Conservation (phyloP, 2,797 vertebrate species). For the Phaenicophaeus curvirostris region DNA sequence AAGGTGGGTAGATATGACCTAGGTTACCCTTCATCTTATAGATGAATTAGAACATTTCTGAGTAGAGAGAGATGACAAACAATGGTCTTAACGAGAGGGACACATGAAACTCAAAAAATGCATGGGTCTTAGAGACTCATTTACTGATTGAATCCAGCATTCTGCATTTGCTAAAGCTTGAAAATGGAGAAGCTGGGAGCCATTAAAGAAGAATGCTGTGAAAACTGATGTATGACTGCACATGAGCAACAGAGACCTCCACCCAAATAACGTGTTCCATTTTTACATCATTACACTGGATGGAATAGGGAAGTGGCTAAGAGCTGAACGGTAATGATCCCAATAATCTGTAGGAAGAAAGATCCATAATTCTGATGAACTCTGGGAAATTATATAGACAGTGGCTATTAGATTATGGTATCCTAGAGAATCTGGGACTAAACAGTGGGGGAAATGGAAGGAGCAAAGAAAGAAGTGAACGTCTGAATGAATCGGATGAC, state of each 20-base stretch:
- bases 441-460: not conserved
- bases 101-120: not conserved
- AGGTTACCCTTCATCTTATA: not conserved
- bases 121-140: not conserved
- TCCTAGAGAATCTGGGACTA: not conserved
- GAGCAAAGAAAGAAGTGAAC: not conserved
- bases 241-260: not conserved
- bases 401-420: not conserved
- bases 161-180: not conserved
- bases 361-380: not conserved
- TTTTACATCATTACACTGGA: not conserved
- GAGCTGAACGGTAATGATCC: not conserved
- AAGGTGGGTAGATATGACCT: not conserved
- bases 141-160: not conserved
- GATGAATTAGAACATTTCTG: not conserved
- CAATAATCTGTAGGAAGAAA: not conserved
- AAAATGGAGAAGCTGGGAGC: slow-evolving; percentile 17
- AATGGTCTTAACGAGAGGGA: not conserved
- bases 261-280: slow-evolving; percentile 6
- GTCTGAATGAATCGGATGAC: not conserved
- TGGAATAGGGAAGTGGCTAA: not conserved
- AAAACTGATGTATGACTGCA: slow-evolving; percentile 23
- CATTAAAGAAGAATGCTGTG: slow-evolving; percentile 25
- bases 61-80: not conserved
- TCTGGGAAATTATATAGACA: not conserved